These are phyloP conservation scores for Mizuhopecten yessoensis DNA, from an alignment of 1,140 invertebrate genomes.

Conservation along the genomic window DNA sequence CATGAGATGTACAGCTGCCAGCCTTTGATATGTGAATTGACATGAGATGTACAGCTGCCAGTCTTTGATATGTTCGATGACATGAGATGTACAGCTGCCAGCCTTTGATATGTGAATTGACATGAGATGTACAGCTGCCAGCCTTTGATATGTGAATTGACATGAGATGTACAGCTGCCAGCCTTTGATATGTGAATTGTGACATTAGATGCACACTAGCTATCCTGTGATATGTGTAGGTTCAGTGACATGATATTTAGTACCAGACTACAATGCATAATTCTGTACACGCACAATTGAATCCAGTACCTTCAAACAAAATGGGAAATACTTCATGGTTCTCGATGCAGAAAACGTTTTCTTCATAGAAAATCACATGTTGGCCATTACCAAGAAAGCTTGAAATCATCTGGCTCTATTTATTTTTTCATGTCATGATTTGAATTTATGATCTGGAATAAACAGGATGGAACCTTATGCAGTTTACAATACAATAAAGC, in stretches of 20 bases:
- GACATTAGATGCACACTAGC: neutral
- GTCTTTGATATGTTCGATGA: no score
- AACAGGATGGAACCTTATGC: neutral
- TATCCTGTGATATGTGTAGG: neutral
- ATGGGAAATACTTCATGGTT: neutral
- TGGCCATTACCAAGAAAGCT: neutral
- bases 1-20: no score
- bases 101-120: no score
- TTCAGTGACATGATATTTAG: neutral
- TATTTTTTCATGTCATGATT: neutral
- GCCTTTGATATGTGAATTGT: no score
- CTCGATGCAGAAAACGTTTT: neutral
- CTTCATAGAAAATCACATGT: neutral
- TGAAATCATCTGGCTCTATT: neutral
- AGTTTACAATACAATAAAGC: no score
- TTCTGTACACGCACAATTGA: neutral
- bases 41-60: no score
- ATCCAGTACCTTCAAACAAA: neutral
- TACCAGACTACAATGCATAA: no score
- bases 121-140: no score
- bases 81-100: no score
- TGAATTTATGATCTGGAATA: slow-evolving; percentile 7
- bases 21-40: no score
- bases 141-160: no score
- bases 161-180: no score